Conservation (phyloP, 2,888 invertebrate species). For the Synergus umbraculus region DNA sequence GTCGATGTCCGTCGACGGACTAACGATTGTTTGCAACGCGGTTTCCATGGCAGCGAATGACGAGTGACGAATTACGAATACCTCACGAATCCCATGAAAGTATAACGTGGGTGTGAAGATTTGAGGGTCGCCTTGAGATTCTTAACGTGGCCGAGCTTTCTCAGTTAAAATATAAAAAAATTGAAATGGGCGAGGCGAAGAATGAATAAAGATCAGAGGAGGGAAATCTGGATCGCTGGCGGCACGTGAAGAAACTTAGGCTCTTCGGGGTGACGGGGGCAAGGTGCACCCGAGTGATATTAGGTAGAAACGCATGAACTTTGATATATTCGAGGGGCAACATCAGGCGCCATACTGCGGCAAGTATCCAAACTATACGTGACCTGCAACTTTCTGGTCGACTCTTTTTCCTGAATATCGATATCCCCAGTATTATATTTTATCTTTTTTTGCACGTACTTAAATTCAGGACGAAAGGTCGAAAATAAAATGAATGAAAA, state of each 20-base stretch:
- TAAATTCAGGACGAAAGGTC: not conserved
- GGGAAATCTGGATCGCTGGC: slow-evolving; percentile 53
- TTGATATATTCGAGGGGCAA: slow-evolving; percentile 74
- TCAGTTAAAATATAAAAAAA: slow-evolving; percentile 74
- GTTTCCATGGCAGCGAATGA: slow-evolving; percentile 24
- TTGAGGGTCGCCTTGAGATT: slow-evolving; percentile 53
- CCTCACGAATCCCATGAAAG: not conserved
- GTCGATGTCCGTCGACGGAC: slow-evolving; percentile 16
- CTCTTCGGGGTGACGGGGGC: slow-evolving; percentile 49
- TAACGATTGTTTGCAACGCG: slow-evolving; percentile 36
- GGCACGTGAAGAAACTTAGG: slow-evolving; percentile 68
- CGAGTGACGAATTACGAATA: not conserved
- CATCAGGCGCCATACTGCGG: slow-evolving; percentile 73
- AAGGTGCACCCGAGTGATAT: slow-evolving; percentile 71
- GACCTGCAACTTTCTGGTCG: slow-evolving; percentile 74
- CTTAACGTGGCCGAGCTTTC: slow-evolving; percentile 58
- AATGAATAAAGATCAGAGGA: slow-evolving; percentile 75
- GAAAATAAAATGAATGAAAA: not conserved
- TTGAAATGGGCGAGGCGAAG: slow-evolving; percentile 74
- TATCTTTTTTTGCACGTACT: not conserved
- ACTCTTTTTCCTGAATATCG: slow-evolving; percentile 57
- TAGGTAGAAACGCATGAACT: slow-evolving; percentile 77
- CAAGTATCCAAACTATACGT: slow-evolving; percentile 76
- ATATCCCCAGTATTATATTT: slow-evolving; percentile 12
- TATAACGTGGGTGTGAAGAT: not conserved